These are phyloP conservation scores for Nilaparvata lugens DNA, from an alignment of 1,140 invertebrate genomes.

Conservation along the genomic window DNA sequence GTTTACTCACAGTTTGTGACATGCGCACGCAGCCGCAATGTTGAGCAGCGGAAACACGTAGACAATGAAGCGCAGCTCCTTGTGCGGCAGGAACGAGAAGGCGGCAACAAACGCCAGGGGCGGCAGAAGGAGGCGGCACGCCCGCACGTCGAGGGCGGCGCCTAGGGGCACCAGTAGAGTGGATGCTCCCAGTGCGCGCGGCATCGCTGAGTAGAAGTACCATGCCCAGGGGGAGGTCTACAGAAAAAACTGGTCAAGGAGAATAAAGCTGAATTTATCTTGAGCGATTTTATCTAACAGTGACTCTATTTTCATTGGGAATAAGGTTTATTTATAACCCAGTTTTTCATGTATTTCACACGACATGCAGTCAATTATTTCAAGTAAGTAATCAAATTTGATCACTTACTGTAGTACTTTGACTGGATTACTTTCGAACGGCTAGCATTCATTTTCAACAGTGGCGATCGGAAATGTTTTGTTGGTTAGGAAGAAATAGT, in stretches of 20 bases:
- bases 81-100: constrained; percentile 95
- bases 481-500: no score
- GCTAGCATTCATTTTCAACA: no score
- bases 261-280: no score
- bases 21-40: constrained; percentile 75
- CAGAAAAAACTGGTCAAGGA: constrained; percentile 6
- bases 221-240: constrained; percentile 94
- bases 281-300: no score
- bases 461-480: no score
- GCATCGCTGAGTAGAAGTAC: constrained; percentile 98
- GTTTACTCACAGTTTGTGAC: constrained; percentile 73
- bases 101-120: constrained; percentile 75
- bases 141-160: constrained; percentile 58
- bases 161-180: constrained; percentile 76
- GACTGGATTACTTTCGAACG: no score
- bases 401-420: no score
- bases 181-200: constrained; percentile 75
- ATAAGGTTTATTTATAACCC: no score
- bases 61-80: constrained; percentile 96
- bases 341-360: no score
- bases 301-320: no score
- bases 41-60: constrained; percentile 94
- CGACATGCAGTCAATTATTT: no score
- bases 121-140: constrained; percentile 58
- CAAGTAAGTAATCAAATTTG: no score